Conservation (phyloP, 2,888 invertebrate species). For the Melanostoma mellinum region DNA sequence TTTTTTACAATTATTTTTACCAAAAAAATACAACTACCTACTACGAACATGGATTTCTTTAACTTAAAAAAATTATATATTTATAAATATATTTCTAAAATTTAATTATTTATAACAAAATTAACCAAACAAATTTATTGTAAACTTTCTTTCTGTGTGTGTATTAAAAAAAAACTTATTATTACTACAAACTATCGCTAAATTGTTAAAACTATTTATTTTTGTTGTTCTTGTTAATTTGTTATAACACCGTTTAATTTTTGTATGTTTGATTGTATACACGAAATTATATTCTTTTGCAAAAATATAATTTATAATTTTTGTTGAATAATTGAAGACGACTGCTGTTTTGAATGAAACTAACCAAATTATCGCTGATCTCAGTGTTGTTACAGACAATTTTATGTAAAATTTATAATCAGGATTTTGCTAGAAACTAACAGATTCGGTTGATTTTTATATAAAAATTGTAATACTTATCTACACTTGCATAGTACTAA, state of each 20-base stretch:
- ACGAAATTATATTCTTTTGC: slow-evolving; percentile 74
- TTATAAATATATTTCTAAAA: slow-evolving; percentile 29
- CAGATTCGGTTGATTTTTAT: neutral
- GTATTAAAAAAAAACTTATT: slow-evolving; percentile 52
- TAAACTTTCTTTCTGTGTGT: slow-evolving; percentile 63
- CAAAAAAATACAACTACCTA: slow-evolving; percentile 56
- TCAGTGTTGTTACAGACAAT: slow-evolving; percentile 81
- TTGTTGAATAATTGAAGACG: slow-evolving; percentile 57
- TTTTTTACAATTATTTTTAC: slow-evolving; percentile 65
- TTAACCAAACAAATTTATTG: slow-evolving; percentile 55
- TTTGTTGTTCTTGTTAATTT: slow-evolving; percentile 62
- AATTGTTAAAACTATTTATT: slow-evolving; percentile 54
- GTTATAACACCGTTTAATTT: slow-evolving; percentile 75
- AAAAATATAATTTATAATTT: slow-evolving; percentile 45
- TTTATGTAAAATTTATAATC: slow-evolving; percentile 79
- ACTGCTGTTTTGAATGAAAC: slow-evolving; percentile 79
- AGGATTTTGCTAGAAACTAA: too few species aligned
- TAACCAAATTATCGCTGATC: slow-evolving; percentile 80
- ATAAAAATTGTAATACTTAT: too few species aligned
- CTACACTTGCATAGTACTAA: too few species aligned
- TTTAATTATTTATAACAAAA: slow-evolving; percentile 58
- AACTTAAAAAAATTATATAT: slow-evolving; percentile 49
- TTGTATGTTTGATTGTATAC: slow-evolving; percentile 74
- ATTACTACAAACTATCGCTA: slow-evolving; percentile 53
- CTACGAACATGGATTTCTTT: slow-evolving; percentile 65